phyloP scores from a whole-genome alignment of 2,797 vertebrate genomes.

The Stomatorhinus walkeri region DNA sequence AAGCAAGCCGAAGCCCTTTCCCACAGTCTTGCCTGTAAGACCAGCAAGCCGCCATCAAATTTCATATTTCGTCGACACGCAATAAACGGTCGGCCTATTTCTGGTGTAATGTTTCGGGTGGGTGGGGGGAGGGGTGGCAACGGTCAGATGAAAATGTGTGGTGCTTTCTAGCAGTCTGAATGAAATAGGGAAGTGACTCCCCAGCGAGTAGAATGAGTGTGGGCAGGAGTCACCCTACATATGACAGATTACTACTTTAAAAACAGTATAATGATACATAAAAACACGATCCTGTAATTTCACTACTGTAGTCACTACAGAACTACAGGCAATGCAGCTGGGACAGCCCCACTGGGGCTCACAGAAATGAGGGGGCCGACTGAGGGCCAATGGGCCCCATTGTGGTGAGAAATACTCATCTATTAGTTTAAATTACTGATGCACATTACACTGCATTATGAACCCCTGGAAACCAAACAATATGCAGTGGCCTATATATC shows the following conservation, averaged over 20 bases:
- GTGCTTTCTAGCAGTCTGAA: neutral
- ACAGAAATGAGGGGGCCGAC: neutral
- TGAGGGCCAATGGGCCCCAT: neutral
- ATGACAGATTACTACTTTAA: neutral
- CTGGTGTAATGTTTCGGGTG: neutral
- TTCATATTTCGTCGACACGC: slow-evolving; percentile 7
- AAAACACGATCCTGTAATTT: neutral
- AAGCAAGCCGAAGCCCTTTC: neutral
- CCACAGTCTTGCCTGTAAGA: neutral
- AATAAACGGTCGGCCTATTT: slow-evolving; percentile 11
- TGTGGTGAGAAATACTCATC: neutral
- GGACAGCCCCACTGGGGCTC: neutral
- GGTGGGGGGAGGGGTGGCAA: neutral
- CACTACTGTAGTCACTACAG: neutral
- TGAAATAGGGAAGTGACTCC: neutral
- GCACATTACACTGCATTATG: neutral
- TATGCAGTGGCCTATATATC: neutral
- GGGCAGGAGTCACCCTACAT: neutral
- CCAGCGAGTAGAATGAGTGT: neutral
- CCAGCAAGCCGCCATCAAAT: neutral
- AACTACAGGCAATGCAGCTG: neutral
- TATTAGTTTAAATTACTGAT: neutral
- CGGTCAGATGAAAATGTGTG: neutral
- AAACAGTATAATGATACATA: neutral
- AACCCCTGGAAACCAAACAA: neutral